Evolutionary conservation across 2,888 invertebrate genomes (phyloP).

Genomic region (Eugnorisma glareosa): DNA sequence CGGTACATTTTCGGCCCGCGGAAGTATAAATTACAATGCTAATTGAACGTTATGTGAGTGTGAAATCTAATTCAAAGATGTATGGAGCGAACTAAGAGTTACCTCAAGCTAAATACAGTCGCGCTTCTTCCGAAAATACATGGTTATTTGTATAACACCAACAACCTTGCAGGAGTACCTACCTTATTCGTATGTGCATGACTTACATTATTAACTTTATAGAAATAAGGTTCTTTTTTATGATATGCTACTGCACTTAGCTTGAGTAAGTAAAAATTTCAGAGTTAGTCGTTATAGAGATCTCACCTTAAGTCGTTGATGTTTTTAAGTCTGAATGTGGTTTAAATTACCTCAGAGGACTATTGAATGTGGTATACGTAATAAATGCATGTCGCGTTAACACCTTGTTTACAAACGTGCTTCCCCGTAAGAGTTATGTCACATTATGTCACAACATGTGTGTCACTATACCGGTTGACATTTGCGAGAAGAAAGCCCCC

Average conservation of each 20-base stretch:
- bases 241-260: neutral
- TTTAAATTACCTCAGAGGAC: slow-evolving; percentile 25
- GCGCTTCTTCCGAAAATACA: neutral
- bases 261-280: neutral
- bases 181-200: no score
- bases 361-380: slow-evolving; percentile 39
- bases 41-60: slow-evolving; percentile 29
- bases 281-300: neutral
- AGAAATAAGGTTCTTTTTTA: neutral
- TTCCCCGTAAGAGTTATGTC: slow-evolving; percentile 71
- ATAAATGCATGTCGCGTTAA: slow-evolving; percentile 52
- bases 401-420: slow-evolving; percentile 64
- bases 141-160: no score
- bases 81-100: neutral
- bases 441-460: slow-evolving; percentile 77
- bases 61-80: slow-evolving; percentile 34
- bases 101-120: neutral
- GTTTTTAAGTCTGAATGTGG: slow-evolving; percentile 30
- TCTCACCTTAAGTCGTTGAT: slow-evolving; percentile 4
- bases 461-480: slow-evolving; percentile 81
- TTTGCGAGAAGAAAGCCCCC: slow-evolving; percentile 77
- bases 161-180: no score
- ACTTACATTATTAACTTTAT: no score
- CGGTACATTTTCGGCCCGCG: slow-evolving; percentile 38
- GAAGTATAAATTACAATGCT: slow-evolving; percentile 30